These are phyloP conservation scores for Eucriotettix oculatus DNA, from an alignment of 2,888 invertebrate genomes.

Conservation along the genomic window DNA sequence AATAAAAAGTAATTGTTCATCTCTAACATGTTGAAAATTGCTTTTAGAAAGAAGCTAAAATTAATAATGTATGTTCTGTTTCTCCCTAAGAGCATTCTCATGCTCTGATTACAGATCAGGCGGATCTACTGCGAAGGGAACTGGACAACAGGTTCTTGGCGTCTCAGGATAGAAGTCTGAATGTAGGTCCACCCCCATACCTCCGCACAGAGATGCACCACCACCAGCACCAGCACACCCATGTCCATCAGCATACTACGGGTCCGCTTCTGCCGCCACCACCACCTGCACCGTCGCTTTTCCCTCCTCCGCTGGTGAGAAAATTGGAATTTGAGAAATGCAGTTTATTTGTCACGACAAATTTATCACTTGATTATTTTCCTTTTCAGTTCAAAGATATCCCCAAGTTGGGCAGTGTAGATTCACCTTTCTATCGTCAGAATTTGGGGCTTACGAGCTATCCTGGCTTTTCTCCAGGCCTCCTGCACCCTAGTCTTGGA, in stretches of 20 bases:
- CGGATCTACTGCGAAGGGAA: slow-evolving; percentile 75
- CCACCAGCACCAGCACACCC: slow-evolving; percentile 84
- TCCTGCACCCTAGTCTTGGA: slow-evolving; percentile 60
- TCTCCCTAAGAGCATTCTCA: too few species aligned
- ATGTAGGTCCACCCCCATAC: slow-evolving; percentile 35
- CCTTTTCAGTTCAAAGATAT: slow-evolving; percentile 64
- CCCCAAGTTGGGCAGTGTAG: slow-evolving; percentile 63
- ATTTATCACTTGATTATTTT: slow-evolving; percentile 4
- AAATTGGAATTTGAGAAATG: slow-evolving; percentile 11
- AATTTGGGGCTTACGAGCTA: slow-evolving; percentile 59
- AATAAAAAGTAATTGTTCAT: too few species aligned
- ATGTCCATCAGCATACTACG: slow-evolving; percentile 74
- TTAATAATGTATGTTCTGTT: too few species aligned
- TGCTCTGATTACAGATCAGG: slow-evolving; percentile 39
- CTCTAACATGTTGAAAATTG: too few species aligned
- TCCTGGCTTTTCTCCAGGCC: slow-evolving; percentile 57
- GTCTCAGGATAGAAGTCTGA: slow-evolving; percentile 30
- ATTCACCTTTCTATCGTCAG: slow-evolving; percentile 64
- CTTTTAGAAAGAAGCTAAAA: too few species aligned
- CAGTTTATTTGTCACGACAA: background rate
- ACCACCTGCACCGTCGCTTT: slow-evolving; percentile 32
- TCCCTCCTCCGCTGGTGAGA: slow-evolving; percentile 12
- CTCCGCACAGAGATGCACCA: slow-evolving; percentile 80
- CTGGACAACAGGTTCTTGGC: slow-evolving; percentile 81
- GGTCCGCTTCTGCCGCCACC: slow-evolving; percentile 39